Base-by-base conservation (phyloP, 2,888 invertebrate genomes). In the Nebria brevicollis region DNA sequence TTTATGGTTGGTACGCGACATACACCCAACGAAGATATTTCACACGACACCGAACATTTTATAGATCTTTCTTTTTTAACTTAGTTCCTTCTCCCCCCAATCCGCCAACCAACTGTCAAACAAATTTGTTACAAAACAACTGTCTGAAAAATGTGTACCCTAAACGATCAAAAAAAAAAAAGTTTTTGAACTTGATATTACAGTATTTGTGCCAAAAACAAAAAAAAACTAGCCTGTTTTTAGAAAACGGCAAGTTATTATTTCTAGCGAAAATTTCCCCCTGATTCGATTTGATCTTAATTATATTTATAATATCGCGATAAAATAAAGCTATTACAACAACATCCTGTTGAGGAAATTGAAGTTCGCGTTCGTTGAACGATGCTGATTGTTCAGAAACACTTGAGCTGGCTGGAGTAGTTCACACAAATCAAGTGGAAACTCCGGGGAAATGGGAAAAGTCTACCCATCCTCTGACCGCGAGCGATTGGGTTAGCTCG, bases 11-110 rank as follows among this genome's bases (percentile, higher is more conserved):
- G 54, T 54, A 54, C 54, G 54, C 54, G 54, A 54, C 54, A 54
- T 54, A 54, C 54, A 54, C 7, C 54, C 54, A 54, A 54, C 54
- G 54, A 54, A 54, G 54, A 54, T 54, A 54, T 54, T 54, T 54
- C 54, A 54, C 54, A 54, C 54, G 54, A 54, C 54, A 54, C 54
- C 54, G 54, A 54, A 54, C 54, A 54, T 54, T 54, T 54, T 54
- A 54, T 54, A 54, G 54, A 54, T 54, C 54, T 54, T 54, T 54
- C 54, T 54, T 54, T 54, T 34, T 54, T 54, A 54, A 54, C 54
- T 54, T 54, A 13, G 7, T 5, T 34, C 34, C 34, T 34, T 34
- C 34, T 34, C 34, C 5, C 5, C 34, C 34, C 34, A 34, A 34
- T 34, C 34, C 54, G 11, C 54, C 54, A 54, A 54, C 54, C 4